Evolutionary conservation across 2,888 invertebrate species (phyloP).

Genomic region (Ormyrus nitidulus): DNA sequence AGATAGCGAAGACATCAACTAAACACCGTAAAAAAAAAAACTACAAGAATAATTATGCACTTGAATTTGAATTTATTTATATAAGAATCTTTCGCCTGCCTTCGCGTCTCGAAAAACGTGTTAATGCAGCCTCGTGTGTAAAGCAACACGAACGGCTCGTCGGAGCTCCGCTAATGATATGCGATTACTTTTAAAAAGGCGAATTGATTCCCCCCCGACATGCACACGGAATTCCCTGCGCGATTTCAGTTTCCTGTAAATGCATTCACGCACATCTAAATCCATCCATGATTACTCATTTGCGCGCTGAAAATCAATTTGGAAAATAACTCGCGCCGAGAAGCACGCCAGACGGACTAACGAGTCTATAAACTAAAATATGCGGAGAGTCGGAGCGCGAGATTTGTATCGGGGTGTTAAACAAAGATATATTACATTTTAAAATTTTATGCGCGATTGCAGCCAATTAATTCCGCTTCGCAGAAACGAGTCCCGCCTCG

Average conservation of each 20-base stretch:
- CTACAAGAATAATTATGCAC: constrained; percentile 14
- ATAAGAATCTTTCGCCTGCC: constrained; percentile 11
- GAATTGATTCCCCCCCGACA: constrained; percentile 44
- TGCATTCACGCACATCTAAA: constrained; percentile 36
- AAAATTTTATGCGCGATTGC: not conserved
- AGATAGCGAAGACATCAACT: too few species aligned
- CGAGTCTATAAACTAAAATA: constrained; percentile 32
- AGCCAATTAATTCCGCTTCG: too few species aligned
- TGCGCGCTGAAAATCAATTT: constrained; percentile 37
- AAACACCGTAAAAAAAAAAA: not conserved
- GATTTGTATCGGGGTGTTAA: constrained; percentile 15
- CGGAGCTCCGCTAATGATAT: constrained; percentile 40
- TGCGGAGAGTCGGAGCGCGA: constrained; percentile 18
- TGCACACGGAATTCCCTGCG: constrained; percentile 34
- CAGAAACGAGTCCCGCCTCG: too few species aligned
- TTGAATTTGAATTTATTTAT: constrained; percentile 49
- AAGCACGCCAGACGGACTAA: not conserved
- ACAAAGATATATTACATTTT: constrained; percentile 1
- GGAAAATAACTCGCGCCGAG: constrained; percentile 25
- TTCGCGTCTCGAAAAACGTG: constrained; percentile 20
- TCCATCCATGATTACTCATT: constrained; percentile 46
- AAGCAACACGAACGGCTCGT: not conserved
- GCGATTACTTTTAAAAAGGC: constrained; percentile 43
- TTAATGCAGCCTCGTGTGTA: not conserved
- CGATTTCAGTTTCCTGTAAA: constrained; percentile 24